These are phyloP conservation scores for Hemibagrus guttatus DNA, from an alignment of 2,797 vertebrate genomes.

Conservation along the genomic window DNA sequence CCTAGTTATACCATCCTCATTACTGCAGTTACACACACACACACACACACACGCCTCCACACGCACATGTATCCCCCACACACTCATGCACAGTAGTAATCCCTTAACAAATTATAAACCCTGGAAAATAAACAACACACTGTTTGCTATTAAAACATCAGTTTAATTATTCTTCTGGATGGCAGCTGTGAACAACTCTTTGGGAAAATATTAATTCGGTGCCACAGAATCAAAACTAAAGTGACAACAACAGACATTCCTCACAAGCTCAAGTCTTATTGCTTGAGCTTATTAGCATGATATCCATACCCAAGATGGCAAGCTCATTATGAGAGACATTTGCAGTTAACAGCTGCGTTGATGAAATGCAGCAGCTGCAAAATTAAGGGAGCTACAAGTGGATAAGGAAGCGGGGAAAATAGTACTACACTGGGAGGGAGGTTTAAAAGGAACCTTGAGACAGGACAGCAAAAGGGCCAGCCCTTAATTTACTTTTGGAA, in stretches of 20 bases:
- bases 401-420: neutral
- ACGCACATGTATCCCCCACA: constrained; percentile 6
- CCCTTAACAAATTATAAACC: constrained; percentile 17
- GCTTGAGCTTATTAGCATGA: neutral
- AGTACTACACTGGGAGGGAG: neutral
- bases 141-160: neutral
- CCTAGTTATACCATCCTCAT: constrained; percentile 37
- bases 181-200: neutral
- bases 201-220: constrained; percentile 6
- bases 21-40: constrained; percentile 32
- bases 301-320: neutral
- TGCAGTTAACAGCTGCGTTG: neutral
- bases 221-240: constrained; percentile 11
- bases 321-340: constrained; percentile 6
- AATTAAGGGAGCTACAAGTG: neutral
- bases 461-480: neutral
- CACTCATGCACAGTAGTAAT: neutral
- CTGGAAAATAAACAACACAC: neutral
- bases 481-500: neutral
- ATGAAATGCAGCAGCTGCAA: neutral
- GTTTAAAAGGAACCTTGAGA: neutral
- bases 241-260: neutral
- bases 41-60: constrained; percentile 22
- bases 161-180: constrained; percentile 4
- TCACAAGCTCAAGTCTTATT: constrained; percentile 11